A percentile compares a stretch with the other conserved stretches of the same genome.
These are phyloP conservation scores for Gymnarchus niloticus DNA, from an alignment of 2,113 vertebrate species.

Conservation along the genomic window DNA sequence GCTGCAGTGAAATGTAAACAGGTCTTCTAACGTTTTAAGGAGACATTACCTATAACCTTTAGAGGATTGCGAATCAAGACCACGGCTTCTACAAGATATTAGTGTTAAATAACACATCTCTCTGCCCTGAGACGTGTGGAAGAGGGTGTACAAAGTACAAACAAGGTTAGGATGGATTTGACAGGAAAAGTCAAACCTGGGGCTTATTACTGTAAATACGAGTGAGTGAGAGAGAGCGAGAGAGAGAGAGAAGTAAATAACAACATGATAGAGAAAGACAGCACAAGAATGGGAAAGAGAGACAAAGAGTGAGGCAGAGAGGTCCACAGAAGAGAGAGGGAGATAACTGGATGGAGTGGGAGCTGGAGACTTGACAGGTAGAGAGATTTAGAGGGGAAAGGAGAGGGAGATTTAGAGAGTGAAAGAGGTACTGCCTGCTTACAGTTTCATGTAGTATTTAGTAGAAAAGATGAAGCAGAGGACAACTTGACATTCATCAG, in stretches of 20 bases:
- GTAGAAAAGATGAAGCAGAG: slow-evolving; percentile 7
- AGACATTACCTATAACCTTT: slow-evolving; percentile 21
- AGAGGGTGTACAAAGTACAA: background rate
- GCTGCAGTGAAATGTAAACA: background rate
- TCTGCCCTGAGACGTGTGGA: background rate
- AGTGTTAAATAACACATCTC: background rate
- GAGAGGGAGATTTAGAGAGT: background rate
- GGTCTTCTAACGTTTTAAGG: background rate
- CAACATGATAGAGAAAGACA: background rate
- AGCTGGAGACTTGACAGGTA: too few relatives aligned
- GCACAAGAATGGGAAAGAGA: background rate
- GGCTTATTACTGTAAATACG: too few relatives aligned
- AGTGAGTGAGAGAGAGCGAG: background rate
- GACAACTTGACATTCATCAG: background rate
- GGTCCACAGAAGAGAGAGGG: too few relatives aligned
- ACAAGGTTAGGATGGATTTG: background rate
- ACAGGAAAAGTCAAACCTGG: background rate
- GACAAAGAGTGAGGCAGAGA: background rate
- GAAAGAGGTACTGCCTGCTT: background rate
- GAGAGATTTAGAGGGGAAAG: background rate
- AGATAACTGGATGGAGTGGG: background rate
- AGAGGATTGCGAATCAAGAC: background rate
- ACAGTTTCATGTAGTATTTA: background rate
- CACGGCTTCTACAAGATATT: background rate
- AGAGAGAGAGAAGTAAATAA: background rate